Evolutionary conservation across 2,797 vertebrate species (phyloP), one percentile per base, ranked within the genome.

Genomic region (Etheostoma nigrum): DNA sequence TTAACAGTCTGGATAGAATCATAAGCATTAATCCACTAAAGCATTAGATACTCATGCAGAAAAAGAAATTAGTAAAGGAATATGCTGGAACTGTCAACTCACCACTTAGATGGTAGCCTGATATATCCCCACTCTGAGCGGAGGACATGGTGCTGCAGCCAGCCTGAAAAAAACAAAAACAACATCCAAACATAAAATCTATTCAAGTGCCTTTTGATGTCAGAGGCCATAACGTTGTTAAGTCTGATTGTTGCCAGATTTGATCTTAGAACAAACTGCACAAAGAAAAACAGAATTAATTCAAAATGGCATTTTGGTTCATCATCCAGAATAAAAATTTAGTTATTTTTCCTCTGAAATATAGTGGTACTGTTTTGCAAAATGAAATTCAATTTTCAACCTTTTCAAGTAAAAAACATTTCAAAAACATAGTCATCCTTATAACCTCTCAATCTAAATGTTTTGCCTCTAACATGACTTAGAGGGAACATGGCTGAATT

Each of bases 81-180:
- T 19, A 67, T 10, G 42, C 5, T 16, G 23, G 25, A 70, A 60
- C 3, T 5, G 8, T 36, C 21, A 52, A 91, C 95, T 95, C 86
- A 96, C 95, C 95, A 57, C 95, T 96, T 86, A 94, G 87, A 91
- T 94, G 95, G 92, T 95, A 95, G 89, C 94, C 93, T 70, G 95
- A 90, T 83, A 95, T 85, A 82, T 96, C 95, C 90, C 81, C 93
- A 82, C 90, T 90, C 27, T 90, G 84, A 82, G 91, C 86, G 42
- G 94, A 94, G 91, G 95, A 95, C 95, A 96, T 96, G 88, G 85
- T 95, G 88, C 90, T 75, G 93, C 89, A 85, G 86, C 92, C 94
- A 91, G 90, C 91, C 92, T 93, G 83, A 11, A 69, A 67, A 52
- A 45, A 27, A 10, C 18, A 19, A 40, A 76, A 61, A 74, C 72